Base-by-base conservation (phyloP, 1,140 invertebrate genomes). In the Drosophila kurseongensis region DNA sequence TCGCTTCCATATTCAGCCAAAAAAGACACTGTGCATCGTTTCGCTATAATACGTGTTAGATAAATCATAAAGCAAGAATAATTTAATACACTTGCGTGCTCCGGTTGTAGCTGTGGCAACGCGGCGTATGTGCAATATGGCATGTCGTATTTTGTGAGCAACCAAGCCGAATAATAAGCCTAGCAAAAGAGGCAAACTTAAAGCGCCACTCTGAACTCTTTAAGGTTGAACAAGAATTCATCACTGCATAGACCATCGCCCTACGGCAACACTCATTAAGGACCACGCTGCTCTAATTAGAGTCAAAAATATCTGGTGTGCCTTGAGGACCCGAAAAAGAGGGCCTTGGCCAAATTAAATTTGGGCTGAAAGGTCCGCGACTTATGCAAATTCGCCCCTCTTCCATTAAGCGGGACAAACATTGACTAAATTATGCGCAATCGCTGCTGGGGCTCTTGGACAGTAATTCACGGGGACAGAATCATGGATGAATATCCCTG, bases 11-110 rank as follows among this genome's bases (percentile, higher is more conserved):
- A 18, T 18, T 18, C 10, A 4, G 8, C 10, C 23, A n/a, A 27
- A 27, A 4, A 7, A 16, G 29, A 35, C 29, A 35, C 6, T 16
- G 48, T 51, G 32, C 38, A 38, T 69, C 23, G 14, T 9, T n/a
- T 4, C 4, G 14, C n/a, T 9, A 8, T 66, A 47, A 36, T 65
- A 58, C 59, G 52, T 57, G 27, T 63, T 68, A 77, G 75, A 88
- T 88, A 88, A 88, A 88, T 88, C 83, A 88, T 80, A 66, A 62
- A 44, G 63, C 75, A 83, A 82, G 76, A 59, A 88, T 88, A 83
- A 88, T 88, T 83, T 89, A 79, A 88, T 68, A 78, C 82, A 78
- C 61, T 56, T 62, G 65, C 72, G 47, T 48, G 52, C 60, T 29
- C 56, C 35, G 41, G 55, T 45, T 73, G 59, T 58, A 58, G 54